Evolutionary conservation across 2,888 invertebrate species (phyloP), one percentile per base, ranked within the genome.

Genomic region (Serripes groenlandicus): DNA sequence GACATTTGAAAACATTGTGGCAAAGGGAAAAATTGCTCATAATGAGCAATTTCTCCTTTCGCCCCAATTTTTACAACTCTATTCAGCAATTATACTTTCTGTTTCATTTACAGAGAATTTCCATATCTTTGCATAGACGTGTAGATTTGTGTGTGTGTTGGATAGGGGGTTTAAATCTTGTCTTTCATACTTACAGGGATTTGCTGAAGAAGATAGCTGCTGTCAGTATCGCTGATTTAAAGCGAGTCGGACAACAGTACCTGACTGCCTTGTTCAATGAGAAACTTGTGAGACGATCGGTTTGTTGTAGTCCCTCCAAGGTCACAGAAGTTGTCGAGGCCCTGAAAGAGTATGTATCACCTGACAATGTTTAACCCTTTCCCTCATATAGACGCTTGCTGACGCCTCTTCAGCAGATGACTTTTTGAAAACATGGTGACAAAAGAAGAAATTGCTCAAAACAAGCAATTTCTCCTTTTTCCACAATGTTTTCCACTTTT

Each of bases 221-320:
- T 30, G 97, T 97, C 58, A 96, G 96, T 0, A 93, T 96, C 0
- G 96, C 95, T 0, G 96, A 96, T 83, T 95, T 97, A 91, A 96
- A 95, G 88, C 95, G 95, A 85, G 96, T 97, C 76, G 97, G 97
- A 0, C 94, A 95, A n/a, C 96, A 96, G 89, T 97, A 97, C 95
- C 95, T 98, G 73, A 95, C 96, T 1, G 94, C 96, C 2, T 94
- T 98, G 82, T 97, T 98, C 93, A 96, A 96, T 91, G 94, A 96
- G 0, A 93, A 94, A 21, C 92, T 94, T 79, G 95, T 96, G 71
- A 96, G 96, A 92, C 96, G 97, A n/a, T 96, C 97, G 26, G 95
- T 97, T 86, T 97, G 97, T 37, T 97, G 97, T 92, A 97, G 97
- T 93, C 97, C 97, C 18, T 95, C 96, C 80, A 97, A 97, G 95